Evolutionary conservation across 1,140 invertebrate genomes (phyloP), one percentile per base, ranked within the genome.

Genomic region (Araneus ventricosus): DNA sequence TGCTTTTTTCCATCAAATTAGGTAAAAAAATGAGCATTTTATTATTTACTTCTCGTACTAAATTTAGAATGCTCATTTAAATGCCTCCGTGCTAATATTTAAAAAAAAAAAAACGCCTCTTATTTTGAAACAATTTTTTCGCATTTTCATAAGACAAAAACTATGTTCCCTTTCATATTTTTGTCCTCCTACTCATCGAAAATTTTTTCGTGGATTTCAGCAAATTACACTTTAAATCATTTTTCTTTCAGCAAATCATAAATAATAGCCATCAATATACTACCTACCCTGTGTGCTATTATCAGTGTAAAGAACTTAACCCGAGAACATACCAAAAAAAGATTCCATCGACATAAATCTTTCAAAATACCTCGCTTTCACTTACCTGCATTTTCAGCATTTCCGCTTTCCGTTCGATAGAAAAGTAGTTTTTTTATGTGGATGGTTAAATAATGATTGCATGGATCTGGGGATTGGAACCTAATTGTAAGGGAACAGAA

Each of bases 401-500:
- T 75, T 75, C 67, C 67, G 67, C 30, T 37, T 75, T 8, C 70
- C 70, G 70, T 75, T 75, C 70, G 34, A 75, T 75, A 75, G 70
- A 75, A 75, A 75, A 34, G 70, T 75, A 75, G 67, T 75, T 75
- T 75, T 75, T 75, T 75, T 34, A 75, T 37, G 70, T 75, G 70
- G 30, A 75, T 75, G 70, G 70, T 75, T 75, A 75, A 75, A 75
- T 75, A 75, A 75, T 37, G 70, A 75, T 75, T 75, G 70, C 70
- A 22, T 75, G 70, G 70, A 75, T 75, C 27, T 75, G 37, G 30
- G 70, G 70, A 75, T 75, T 75, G 70, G 30, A 75, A 37, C 70
- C 70, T 75, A 75, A 75, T 75, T 75, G 70, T 75, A 75, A 75
- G 70, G 30, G 70, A 75, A 75, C 30, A 75, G 70, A 75, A 75